phyloP scores from a whole-genome alignment of 2,113 vertebrate genomes.

The Gobio gobio region DNA sequence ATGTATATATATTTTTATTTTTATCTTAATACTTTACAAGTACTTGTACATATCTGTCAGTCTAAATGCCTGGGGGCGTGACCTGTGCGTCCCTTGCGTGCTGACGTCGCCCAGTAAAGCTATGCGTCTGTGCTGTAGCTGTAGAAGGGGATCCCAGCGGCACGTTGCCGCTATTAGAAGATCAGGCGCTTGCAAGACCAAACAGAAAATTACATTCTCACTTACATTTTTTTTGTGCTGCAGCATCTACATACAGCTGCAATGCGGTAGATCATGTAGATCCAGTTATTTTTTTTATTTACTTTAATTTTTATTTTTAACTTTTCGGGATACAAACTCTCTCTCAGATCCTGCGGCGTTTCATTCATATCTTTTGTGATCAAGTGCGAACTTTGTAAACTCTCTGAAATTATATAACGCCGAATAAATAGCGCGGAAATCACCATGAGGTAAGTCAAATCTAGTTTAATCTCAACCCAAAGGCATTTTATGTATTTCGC shows the following conservation, averaged over 20 bases:
- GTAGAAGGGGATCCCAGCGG: slow-evolving; percentile 62
- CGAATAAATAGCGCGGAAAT: slow-evolving; percentile 27
- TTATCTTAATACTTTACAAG: no score
- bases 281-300: slow-evolving; percentile 37
- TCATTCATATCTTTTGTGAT: slow-evolving; percentile 61
- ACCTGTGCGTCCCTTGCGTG: slow-evolving; percentile 64
- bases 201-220: slow-evolving; percentile 33
- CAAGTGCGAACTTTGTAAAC: slow-evolving; percentile 63
- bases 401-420: slow-evolving; percentile 33
- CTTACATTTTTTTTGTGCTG: slow-evolving; percentile 28
- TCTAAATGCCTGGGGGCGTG: slow-evolving; percentile 41
- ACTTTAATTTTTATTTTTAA: slow-evolving; percentile 52
- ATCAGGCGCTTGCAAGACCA: slow-evolving; percentile 40
- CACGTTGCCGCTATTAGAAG: slow-evolving; percentile 63
- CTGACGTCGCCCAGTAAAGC: slow-evolving; percentile 56
- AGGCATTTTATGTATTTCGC: not conserved
- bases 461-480: not conserved
- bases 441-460: slow-evolving; percentile 74
- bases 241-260: slow-evolving; percentile 35
- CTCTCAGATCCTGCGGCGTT: slow-evolving; percentile 51
- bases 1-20: no score
- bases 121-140: slow-evolving; percentile 65
- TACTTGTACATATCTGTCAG: not conserved
- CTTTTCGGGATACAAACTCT: slow-evolving; percentile 59
- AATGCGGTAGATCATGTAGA: slow-evolving; percentile 70